Conservation (phyloP, 2,113 vertebrate genomes). For the Tetrao urogallus region DNA sequence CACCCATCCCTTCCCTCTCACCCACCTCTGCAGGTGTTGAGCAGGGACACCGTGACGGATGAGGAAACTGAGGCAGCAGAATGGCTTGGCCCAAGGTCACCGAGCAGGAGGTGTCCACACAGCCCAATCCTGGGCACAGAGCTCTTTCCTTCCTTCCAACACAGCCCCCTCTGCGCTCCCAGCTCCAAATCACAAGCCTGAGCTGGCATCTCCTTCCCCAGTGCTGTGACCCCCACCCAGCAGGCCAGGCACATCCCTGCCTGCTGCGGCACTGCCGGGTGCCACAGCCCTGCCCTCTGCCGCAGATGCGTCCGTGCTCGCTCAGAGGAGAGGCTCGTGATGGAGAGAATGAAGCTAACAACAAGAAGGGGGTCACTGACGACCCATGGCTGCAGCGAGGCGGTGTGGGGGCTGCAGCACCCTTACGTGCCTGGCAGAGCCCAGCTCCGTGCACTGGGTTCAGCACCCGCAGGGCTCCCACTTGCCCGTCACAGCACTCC, state of each 20-base stretch:
- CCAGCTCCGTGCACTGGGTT: not conserved
- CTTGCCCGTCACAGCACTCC: not conserved
- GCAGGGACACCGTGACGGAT: not conserved
- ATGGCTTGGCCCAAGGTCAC: slow-evolving; percentile 32
- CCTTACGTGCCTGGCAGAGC: not conserved
- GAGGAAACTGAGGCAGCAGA: slow-evolving; percentile 1
- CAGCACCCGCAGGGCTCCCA: not conserved
- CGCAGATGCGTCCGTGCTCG: not conserved
- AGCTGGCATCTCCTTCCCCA: not conserved
- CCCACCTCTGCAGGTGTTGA: not conserved
- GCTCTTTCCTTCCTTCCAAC: not conserved
- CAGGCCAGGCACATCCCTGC: not conserved
- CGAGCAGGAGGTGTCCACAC: not conserved
- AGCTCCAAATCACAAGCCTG: not conserved
- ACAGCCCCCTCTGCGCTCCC: not conserved
- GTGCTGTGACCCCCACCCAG: not conserved
- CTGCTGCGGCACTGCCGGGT: not conserved
- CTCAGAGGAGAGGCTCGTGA: not conserved
- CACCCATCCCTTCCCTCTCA: not conserved
- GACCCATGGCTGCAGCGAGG: rapidly evolving
- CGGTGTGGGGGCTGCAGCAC: rapidly evolving
- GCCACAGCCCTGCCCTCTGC: slow-evolving; percentile 41
- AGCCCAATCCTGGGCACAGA: not conserved
- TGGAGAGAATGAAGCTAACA: not conserved
- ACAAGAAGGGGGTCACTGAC: not conserved